Percentiles rank a stretch among this genome's conserved stretches.
Conservation (phyloP, 2,797 vertebrate species). For the Lagodon rhomboides region DNA sequence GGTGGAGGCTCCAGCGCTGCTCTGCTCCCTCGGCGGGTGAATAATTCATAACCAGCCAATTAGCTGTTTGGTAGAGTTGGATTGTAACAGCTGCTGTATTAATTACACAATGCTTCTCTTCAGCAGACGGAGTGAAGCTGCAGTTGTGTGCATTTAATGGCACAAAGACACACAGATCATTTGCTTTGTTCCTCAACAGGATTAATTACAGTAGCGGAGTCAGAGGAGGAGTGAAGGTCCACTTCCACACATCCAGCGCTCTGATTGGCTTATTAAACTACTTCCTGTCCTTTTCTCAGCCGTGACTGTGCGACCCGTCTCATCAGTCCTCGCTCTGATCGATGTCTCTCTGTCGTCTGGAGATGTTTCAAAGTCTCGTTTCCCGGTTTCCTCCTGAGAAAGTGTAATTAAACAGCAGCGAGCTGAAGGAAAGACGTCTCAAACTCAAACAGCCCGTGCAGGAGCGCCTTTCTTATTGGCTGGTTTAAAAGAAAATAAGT, state of each 20-base stretch:
- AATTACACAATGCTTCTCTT: constrained; percentile 37
- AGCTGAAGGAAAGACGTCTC: not conserved
- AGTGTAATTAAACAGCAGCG: not conserved
- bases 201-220: constrained; percentile 27
- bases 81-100: constrained; percentile 33
- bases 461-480: too few relatives aligned
- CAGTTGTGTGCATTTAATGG: not conserved
- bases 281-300: not conserved
- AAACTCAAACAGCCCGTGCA: not conserved
- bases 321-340: not conserved
- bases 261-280: not conserved
- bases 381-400: too few relatives aligned
- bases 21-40: constrained; percentile 35
- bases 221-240: constrained; percentile 16
- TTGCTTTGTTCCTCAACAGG: constrained; percentile 22
- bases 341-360: too few relatives aligned
- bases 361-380: too few relatives aligned
- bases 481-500: too few relatives aligned
- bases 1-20: constrained; percentile 6
- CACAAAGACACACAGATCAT: constrained; percentile 6
- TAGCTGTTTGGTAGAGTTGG: constrained; percentile 38
- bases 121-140: constrained; percentile 21
- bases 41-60: constrained; percentile 68
- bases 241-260: constrained; percentile 1
- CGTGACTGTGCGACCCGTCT: not conserved